Conservation (phyloP, 1,140 invertebrate genomes). For the Zaprionus tsacasi region DNA sequence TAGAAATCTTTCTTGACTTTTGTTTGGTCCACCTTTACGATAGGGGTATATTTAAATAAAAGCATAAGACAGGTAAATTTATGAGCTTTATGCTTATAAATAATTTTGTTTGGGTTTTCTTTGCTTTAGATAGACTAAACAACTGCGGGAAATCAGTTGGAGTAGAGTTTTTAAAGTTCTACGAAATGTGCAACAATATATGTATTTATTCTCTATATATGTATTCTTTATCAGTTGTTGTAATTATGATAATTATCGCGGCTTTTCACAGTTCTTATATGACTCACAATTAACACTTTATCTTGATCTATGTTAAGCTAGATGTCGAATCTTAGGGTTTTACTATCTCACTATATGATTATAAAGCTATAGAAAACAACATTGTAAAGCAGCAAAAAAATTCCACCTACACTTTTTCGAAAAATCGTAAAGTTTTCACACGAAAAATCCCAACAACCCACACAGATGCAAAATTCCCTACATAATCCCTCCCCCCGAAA, state of each 20-base stretch:
- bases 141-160: neutral
- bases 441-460: neutral
- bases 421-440: constrained; percentile 29
- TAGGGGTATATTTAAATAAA: constrained; percentile 3
- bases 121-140: neutral
- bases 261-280: constrained; percentile 10
- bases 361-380: neutral
- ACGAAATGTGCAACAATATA: neutral
- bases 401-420: constrained; percentile 27
- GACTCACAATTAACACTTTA: constrained; percentile 24
- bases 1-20: constrained; percentile 24
- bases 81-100: constrained; percentile 4
- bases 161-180: neutral
- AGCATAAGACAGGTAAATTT: constrained; percentile 8
- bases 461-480: constrained; percentile 6
- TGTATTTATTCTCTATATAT: neutral
- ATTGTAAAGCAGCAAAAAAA: constrained; percentile 1
- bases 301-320: constrained; percentile 19
- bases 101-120: constrained; percentile 11
- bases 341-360: constrained; percentile 1
- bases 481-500: neutral
- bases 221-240: too few species aligned
- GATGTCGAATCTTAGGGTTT: constrained; percentile 16
- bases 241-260: constrained; percentile 7
- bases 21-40: constrained; percentile 11